These are phyloP conservation scores for Bothrops jararaca DNA, from an alignment of 2,113 vertebrate species.

Conservation along the genomic window DNA sequence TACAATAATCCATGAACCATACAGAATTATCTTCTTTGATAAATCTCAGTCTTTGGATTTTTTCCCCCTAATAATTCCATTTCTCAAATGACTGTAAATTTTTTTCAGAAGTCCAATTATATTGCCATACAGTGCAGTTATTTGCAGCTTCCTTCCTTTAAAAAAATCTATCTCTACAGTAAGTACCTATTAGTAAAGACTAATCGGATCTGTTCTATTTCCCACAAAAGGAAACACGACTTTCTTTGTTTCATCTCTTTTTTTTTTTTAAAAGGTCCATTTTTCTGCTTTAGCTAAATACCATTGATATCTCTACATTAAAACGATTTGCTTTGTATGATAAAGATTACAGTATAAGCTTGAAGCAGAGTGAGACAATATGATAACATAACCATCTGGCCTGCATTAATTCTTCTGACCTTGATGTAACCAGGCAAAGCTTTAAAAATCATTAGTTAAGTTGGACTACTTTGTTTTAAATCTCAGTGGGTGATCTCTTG, in stretches of 20 bases:
- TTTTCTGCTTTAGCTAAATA: conserved; percentile 28
- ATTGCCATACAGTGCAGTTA: neutral
- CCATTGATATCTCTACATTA: conserved; percentile 13
- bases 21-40: neutral
- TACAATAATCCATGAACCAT: neutral
- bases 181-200: neutral
- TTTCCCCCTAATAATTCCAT: neutral
- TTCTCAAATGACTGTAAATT: neutral
- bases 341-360: conserved; percentile 22
- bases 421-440: conserved; percentile 19
- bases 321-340: conserved; percentile 26
- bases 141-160: neutral
- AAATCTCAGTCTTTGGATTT: neutral
- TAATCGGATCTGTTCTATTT: neutral
- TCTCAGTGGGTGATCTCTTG: neutral
- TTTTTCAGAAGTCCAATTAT: neutral
- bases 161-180: neutral
- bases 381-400: neutral
- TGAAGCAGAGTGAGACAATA: conserved; percentile 20
- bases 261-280: neutral
- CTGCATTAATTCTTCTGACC: conserved; percentile 13
- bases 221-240: neutral
- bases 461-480: conserved; percentile 2
- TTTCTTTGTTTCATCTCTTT: conserved; percentile 2
- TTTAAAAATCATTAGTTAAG: conserved; percentile 32